Evolutionary conservation across 2,888 invertebrate species (phyloP).

Genomic region (Yponomeuta plumbellus): DNA sequence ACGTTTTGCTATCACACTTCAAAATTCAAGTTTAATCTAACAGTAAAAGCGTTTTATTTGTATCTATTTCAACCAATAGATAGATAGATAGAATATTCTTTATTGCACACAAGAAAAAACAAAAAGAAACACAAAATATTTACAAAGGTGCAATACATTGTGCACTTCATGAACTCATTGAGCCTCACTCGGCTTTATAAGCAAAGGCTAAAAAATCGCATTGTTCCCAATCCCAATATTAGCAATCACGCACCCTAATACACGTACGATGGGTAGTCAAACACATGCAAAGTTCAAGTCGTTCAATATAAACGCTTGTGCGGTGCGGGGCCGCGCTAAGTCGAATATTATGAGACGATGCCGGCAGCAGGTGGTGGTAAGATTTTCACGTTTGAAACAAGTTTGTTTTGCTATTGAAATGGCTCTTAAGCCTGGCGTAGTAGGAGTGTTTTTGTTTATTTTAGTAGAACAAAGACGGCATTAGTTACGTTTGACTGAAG

Average conservation of each 20-base stretch:
- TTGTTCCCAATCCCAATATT: slow-evolving; percentile 17
- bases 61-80: too few relatives aligned
- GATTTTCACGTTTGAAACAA: slow-evolving; percentile 35
- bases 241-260: slow-evolving; percentile 25
- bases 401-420: neutral
- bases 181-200: too few relatives aligned
- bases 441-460: neutral
- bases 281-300: slow-evolving; percentile 34
- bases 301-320: slow-evolving; percentile 37
- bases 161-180: too few relatives aligned
- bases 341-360: slow-evolving; percentile 76
- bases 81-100: too few relatives aligned
- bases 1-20: too few relatives aligned
- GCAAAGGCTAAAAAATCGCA: neutral
- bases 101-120: too few relatives aligned
- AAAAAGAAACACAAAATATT: too few relatives aligned
- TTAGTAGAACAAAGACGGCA: neutral
- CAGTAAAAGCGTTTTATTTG: too few relatives aligned
- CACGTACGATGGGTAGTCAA: neutral
- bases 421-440: neutral
- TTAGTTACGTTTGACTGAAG: too few relatives aligned
- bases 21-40: too few relatives aligned
- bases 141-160: too few relatives aligned
- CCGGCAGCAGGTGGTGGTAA: slow-evolving; percentile 65
- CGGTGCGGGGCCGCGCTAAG: slow-evolving; percentile 51